Base-by-base conservation (phyloP, 2,888 invertebrate genomes). In the Athripsodes cinereus region DNA sequence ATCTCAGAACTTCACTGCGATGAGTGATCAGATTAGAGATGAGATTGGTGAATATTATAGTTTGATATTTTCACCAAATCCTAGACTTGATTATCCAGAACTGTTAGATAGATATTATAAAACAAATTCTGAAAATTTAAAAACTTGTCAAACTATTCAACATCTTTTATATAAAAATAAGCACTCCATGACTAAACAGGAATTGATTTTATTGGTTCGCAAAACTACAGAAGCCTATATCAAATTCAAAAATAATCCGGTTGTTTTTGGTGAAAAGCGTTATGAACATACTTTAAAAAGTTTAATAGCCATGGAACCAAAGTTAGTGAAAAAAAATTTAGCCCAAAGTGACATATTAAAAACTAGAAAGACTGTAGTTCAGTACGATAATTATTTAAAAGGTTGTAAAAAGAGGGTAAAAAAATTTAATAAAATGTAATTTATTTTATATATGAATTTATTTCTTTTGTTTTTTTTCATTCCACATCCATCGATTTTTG, bases 41-140 rank as follows among this genome's bases (percentile, higher is more conserved):
- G 74, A 80, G 65, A 79, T 84, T 31, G 76, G 76, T 31, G 67
- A 73, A 52, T 80, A 81, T 65, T 82, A 76, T 67, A 73, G 73
- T 52, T 67, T 71, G 50, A 78, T 84, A 65, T 84, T 84, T 64
- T 74, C 80, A 0, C 66, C 79, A 10, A 63, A 66, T 2, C 73
- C 73, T 2, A 69, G 78, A 60, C 65, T 71, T 52, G 77, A 79
- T 64, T 79, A 78, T 64, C 64, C 63, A 1, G 71, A 75, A 31
- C 47, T 63, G 13, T 52, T 63, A 40, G 47, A 50, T 6, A 10
- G 50, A 31, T 47, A 40, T 40, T n/a, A 40, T 16, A 40, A 40
- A 40, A 40, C 13, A 13, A 13, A 40, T 26, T 10, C 8, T 2
- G 40, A 3, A 13, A 40, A 40, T 2, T n/a, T 16, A 13, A 40